These are phyloP conservation scores for Cassiopea xamachana DNA, from an alignment of 30 jellyfish, hydroid and myxozoan species.

Conservation along the genomic window DNA sequence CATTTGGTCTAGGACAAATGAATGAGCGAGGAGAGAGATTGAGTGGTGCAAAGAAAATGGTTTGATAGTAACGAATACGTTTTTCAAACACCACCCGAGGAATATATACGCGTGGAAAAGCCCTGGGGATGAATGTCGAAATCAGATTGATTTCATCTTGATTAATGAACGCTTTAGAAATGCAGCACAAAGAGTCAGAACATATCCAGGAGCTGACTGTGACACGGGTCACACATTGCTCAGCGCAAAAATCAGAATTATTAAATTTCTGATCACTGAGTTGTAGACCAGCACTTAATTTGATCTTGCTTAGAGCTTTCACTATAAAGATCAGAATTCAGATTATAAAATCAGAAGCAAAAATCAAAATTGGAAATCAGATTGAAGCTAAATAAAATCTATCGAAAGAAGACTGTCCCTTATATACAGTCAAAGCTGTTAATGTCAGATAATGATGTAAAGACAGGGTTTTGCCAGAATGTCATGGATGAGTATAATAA, in stretches of 20 bases:
- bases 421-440: background rate
- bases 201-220: constrained; percentile 12
- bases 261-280: constrained; percentile 5
- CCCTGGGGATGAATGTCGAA: constrained; percentile 24
- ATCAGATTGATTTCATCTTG: constrained; percentile 37
- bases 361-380: no score
- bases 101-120: background rate
- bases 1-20: background rate
- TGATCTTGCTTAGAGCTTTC: constrained; percentile 24
- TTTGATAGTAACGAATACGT: background rate
- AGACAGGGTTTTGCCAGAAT: background rate
- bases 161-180: constrained; percentile 19
- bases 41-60: background rate
- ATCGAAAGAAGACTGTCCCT: background rate
- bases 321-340: background rate
- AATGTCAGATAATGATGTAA: background rate
- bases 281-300: constrained; percentile 1
- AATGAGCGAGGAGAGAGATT: background rate
- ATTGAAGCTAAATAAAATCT: background rate
- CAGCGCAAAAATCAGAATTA: background rate
- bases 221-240: background rate
- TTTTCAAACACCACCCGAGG: background rate
- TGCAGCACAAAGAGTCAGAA: background rate
- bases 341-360: no score
- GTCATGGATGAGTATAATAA: background rate